Base-by-base conservation (phyloP, 2,797 vertebrate genomes). In the Pipistrellus nathusii region DNA sequence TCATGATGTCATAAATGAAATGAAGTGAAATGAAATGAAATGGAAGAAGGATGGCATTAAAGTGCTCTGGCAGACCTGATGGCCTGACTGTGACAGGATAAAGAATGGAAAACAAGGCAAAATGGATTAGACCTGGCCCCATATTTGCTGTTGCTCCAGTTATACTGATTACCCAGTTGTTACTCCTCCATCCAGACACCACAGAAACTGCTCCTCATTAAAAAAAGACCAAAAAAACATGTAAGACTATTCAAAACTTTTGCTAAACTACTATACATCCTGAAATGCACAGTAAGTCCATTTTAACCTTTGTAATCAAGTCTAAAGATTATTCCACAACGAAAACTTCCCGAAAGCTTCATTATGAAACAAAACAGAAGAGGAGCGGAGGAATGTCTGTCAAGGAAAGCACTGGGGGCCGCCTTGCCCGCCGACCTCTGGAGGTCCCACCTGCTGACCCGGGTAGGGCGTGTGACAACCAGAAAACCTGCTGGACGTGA, bases 301-400 rank as follows among this genome's bases (percentile, higher is more conserved):
- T 53, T 69, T 90, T 76, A 86, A 55, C 75, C 78, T 78, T 94
- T 69, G 48, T 21, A 72, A 55, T 30, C 8, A 23, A 80, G 10
- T 41, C 76, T 73, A 25, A 84, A 93, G 41, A 78, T 13, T 78
- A 83, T 32, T 77, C 81, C 72, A 53, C 57, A 55, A 85, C 4
- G 75, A 66, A 93, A 84, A 55, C 25, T 44, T 92, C 41, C 32
- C 46, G 76, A 86, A 69, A 92, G 57, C 27, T 80, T 72, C 32
- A 51, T 6, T 80, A 75, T 6, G 23, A 77, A 91, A 85, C 32
- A 51, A 80, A 88, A 73, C 35, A 76, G 85, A 89, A 0, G 41
- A 68, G 11, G 17, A 69, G 11, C 4, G 38, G 38, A 77, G 68
- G 32, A 82, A 85, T 14, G 53, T 21, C 2, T 51, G 69, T 75